Conservation (phyloP, 2,888 invertebrate genomes). For the Drosophila subquinaria region DNA sequence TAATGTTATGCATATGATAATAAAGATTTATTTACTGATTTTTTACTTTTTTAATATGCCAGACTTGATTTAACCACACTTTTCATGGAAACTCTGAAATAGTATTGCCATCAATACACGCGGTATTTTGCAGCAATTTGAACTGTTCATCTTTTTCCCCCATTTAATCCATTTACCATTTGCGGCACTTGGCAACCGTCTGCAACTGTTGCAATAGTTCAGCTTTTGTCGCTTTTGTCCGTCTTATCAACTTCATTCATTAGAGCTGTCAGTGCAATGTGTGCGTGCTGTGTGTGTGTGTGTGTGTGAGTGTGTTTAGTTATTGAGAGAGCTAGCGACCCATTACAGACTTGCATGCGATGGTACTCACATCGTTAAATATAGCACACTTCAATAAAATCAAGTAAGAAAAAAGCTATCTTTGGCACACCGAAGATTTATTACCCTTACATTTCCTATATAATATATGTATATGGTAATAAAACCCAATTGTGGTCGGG, state of each 20-base stretch:
- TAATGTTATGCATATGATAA: background rate
- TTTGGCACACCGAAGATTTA: background rate
- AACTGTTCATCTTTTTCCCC: constrained; percentile 23
- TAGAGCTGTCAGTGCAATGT: constrained; percentile 64
- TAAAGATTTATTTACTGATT: background rate
- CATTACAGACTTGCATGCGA: constrained; percentile 70
- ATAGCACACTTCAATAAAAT: constrained; percentile 81
- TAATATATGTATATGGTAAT: too few relatives aligned
- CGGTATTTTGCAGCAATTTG: background rate
- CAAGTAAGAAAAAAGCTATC: constrained; percentile 8
- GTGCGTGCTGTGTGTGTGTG: constrained; percentile 5
- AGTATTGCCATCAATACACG: background rate
- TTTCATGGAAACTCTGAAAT: constrained; percentile 4
- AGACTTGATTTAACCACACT: background rate
- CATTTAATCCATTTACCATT: constrained; percentile 40
- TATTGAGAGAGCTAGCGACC: constrained; percentile 54
- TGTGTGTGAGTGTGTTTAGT: constrained; percentile 27
- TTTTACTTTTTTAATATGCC: background rate
- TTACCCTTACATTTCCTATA: background rate
- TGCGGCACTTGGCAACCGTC: constrained; percentile 55
- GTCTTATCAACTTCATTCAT: constrained; percentile 81
- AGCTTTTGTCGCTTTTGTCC: constrained; percentile 36
- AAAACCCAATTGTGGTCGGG: background rate
- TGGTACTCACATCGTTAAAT: constrained; percentile 72
- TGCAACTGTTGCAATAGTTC: constrained; percentile 44